Base-by-base conservation (phyloP, 2,113 vertebrate genomes). In the Sphaerodactylus townsendi region DNA sequence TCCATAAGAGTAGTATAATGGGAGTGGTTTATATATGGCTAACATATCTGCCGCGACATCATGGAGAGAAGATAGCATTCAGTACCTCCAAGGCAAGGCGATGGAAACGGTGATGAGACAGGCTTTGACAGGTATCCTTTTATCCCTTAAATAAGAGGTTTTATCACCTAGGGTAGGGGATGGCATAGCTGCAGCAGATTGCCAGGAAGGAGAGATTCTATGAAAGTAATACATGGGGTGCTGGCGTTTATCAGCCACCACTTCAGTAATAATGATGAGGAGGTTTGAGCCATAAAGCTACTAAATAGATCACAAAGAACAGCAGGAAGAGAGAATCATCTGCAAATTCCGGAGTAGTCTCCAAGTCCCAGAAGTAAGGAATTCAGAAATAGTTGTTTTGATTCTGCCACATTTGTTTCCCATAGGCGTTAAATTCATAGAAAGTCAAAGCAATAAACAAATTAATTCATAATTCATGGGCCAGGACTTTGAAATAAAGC, bases 141-240 rank as follows among this genome's bases (percentile, higher is more conserved):
- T 76, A 5, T 19, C 23, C 2, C 48, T n/a, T n/a, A n/a, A n/a
- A n/a, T n/a, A n/a, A n/a, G n/a, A n/a, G n/a, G n/a, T n/a, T n/a
- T n/a, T n/a, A n/a, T n/a, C n/a, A n/a, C n/a, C n/a, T n/a, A n/a
- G n/a, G n/a, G n/a, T n/a, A n/a, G n/a, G n/a, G n/a, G 35, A 90
- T 82, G 39, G 79, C 86, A 19, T 86, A 79, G 35, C 69, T 82
- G n/a, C 82, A 86, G 59, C 85, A 78, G n/a, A 83, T 75, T 37
- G 88, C 86, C 74, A 90, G 53, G 17, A 82, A 78, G 15, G 86
- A 84, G 41, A 90, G 83, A 11, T 90, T 90, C 9, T 44, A 75
- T 19, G 88, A 64, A 88, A 90, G 64, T 86, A 86, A 62, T 88
- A 90, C 89, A 90, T 90, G 2, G 89, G 86, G 35, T 90, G 89